Base-by-base conservation (phyloP, 2,797 vertebrate species). In the Macrochelys suwanniensis region DNA sequence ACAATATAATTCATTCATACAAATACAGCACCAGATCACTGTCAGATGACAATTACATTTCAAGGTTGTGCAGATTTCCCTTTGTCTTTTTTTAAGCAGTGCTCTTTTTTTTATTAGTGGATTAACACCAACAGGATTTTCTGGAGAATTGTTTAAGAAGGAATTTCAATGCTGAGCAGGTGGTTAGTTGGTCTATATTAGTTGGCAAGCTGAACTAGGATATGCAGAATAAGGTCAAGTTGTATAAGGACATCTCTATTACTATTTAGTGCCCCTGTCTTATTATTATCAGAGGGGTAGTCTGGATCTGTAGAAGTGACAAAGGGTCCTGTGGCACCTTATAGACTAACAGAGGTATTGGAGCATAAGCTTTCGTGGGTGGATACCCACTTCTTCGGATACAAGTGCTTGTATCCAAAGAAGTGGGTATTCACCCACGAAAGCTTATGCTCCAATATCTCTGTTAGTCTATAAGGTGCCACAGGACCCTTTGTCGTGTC, bases 141-240 rank as follows among this genome's bases (percentile, higher is more conserved):
- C 19, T 21, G 76, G 68, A 79, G 85, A 90, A 96, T 6, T 84
- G 56, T 51, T 93, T 83, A 87, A 88, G 93, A 93, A 94, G 61
- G 79, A 91, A 88, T 92, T 76, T 89, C 42, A 95, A 85, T 93
- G 33, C 50, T 92, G 90, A 90, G 76, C 87, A 96, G 93, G 92
- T 95, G 89, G 92, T 94, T 95, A 97, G 95, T 96, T 96, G 93
- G 21, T 85, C 94, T 61, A 53, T 71, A 80, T 95, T 93, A 92
- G 90, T 96, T 93, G 86, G 12, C 74, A 90, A 49, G 85, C 87
- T 94, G 96, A 94, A 95, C 81, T 84, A 96, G 90, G 82, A 85
- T 47, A 28, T 83, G 77, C 76, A 89, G 53, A 65, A 65, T 94
- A 57, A 80, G 82, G 54, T 84, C 82, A 89, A 76, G 83, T 83